Evolutionary conservation across 2,113 vertebrate genomes (phyloP), one percentile per base, ranked within the genome.

Genomic region (Pelvicachromis taeniatus): DNA sequence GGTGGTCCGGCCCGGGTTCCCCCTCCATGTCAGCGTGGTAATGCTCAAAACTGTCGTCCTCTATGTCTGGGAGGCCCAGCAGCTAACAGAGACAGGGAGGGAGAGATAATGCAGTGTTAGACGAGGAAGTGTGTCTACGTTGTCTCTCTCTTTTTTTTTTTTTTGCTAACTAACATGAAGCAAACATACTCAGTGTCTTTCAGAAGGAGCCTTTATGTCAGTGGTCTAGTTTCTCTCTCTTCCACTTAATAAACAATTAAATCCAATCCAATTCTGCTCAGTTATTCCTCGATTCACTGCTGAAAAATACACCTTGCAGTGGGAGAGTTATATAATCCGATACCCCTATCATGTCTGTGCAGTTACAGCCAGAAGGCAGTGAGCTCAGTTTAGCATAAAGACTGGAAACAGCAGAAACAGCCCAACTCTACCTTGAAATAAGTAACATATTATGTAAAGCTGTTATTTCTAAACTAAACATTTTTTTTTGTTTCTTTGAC

Each of bases 1-100:
- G 98, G 95, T 98, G 98, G 97, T 99, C 98, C 0, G 98, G 96
- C 95, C 98, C 98, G 6, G 98, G 97, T 91, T 99, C 98, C 83
- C 98, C 98, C 93, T 99, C 98, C 96, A 98, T 97, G 29, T 99
- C 98, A n/a, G 98, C 97, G n/a, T 97, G 98, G 95, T 99, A 99
- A 83, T 99, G 98, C 96, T 99, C 98, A 92, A 99, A 99, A 1
- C 97, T 96, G 86, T 98, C 98, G 5, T 99, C 98, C 6, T 99
- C 98, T 78, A 98, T 96, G 94, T 99, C 98, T 42, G 98, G 98
- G 92, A 99, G 97, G 87, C 98, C 98, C 93, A 99, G 96, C 87
- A 99, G 96, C 98, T 99, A 14, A 10, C 5, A 17, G 53, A 77
- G 55, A 85, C 48, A 45, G 11, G 9, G 80, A 9, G 78, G 56